Percentiles rank a stretch among this genome's conserved stretches.
phyloP scores from a whole-genome alignment of 1,140 invertebrate genomes.

The Meloidogyne floridensis region DNA sequence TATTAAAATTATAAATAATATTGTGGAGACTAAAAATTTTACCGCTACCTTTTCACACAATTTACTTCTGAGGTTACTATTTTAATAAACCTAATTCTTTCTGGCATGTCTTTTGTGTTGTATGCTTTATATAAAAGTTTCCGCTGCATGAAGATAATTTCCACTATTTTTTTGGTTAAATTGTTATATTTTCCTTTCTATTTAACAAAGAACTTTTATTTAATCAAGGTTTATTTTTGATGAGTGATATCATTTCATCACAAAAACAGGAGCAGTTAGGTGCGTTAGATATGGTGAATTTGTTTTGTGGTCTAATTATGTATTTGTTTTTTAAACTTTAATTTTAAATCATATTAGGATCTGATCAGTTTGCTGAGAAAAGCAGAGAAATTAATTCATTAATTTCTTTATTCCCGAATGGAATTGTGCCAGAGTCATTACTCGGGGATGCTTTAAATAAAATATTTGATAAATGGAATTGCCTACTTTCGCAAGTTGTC shows the following conservation, averaged over 20 bases:
- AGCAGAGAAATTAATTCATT: not conserved
- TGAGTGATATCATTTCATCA: not conserved
- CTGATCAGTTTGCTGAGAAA: not conserved
- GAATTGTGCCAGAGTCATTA: constrained; percentile 26
- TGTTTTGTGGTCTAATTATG: not conserved
- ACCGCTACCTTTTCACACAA: too few species aligned
- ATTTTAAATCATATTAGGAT: constrained; percentile 1
- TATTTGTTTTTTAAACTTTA: constrained; percentile 11
- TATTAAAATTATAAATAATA: too few species aligned
- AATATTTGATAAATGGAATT: constrained; percentile 45
- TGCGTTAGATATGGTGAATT: not conserved
- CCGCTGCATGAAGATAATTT: not conserved
- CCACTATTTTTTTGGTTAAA: not conserved
- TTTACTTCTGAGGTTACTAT: too few species aligned
- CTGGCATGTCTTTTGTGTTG: too few species aligned
- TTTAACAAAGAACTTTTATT: not conserved
- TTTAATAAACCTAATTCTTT: too few species aligned
- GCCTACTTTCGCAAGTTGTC: constrained; percentile 36
- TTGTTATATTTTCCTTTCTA: not conserved
- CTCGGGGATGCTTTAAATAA: constrained; percentile 42
- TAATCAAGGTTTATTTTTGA: not conserved
- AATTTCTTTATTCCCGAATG: constrained; percentile 23
- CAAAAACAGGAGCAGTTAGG: not conserved
- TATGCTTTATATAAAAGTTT: too few species aligned
- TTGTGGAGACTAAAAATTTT: too few species aligned